Evolutionary conservation across 2,888 invertebrate species (phyloP), one percentile per base, ranked within the genome.

Genomic region (Malacosoma neustria): DNA sequence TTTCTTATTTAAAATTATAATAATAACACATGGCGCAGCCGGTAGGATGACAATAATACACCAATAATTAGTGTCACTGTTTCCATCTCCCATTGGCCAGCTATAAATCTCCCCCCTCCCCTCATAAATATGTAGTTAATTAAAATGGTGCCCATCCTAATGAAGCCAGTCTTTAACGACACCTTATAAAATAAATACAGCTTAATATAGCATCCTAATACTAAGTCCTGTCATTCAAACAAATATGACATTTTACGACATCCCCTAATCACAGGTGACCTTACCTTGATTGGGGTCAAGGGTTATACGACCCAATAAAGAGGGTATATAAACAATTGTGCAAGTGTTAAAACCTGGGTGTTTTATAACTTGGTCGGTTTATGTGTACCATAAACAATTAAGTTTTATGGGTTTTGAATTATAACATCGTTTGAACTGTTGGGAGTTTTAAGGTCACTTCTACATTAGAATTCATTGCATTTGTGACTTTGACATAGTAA

Each of bases 221-320:
- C 22, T 22, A 22, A 22, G 9, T 9, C 22, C 22, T 9, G 5
- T 22, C 22, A 2, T 22, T 9, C 22, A 22, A 5, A 22, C 1
- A 22, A 7, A 22, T 22, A 22, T 47, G 54, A 53, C 49, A 36
- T 48, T 9, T 29, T 41, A 48, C 44, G 45, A 43, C 36, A 35
- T 30, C 32, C 33, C 40, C 30, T 36, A 32, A 38, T 22, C 40
- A 40, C 34, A 32, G 47, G 30, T 31, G 39, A 40, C 32, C 15
- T 29, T 31, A 36, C 35, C 38, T 36, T 30, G 36, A 37, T 31
- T 22, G n/a, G 15, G 33, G 30, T 44, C 42, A 50, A 43, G 47
- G 51, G 51, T 54, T 51, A 39, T 37, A 34, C 34, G 34, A 30
- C 9, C 5, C 34, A 32, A 30, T 22, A 22, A 22, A 22, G 9